A percentile compares a stretch with the other conserved stretches of the same genome.
phyloP scores from a whole-genome alignment of 2,113 vertebrate species.

The Pseudopodoces humilis region DNA sequence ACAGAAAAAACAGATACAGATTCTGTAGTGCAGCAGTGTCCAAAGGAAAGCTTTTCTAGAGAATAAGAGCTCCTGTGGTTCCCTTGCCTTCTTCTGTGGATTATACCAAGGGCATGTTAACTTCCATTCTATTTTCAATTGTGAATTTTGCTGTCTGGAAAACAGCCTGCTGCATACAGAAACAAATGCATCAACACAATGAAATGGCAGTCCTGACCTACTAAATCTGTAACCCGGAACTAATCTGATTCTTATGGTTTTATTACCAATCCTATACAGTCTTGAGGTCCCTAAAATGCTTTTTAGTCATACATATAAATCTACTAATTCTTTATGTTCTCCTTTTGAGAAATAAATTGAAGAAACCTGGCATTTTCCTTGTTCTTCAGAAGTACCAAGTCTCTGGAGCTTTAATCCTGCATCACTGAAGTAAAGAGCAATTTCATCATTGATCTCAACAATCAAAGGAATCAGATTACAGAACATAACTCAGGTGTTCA shows the following conservation, averaged over 20 bases:
- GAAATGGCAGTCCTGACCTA: background rate
- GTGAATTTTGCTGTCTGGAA: background rate
- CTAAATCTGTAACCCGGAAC: background rate
- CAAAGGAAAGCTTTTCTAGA: background rate
- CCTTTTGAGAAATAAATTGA: background rate
- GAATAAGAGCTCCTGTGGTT: background rate
- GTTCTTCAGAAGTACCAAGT: background rate
- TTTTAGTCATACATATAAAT: background rate
- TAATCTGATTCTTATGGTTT: background rate
- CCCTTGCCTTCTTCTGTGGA: background rate
- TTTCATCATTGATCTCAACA: background rate
- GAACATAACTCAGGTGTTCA: background rate
- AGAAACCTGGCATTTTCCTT: background rate
- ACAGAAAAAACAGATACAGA: background rate
- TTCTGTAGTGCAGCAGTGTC: background rate
- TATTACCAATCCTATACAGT: background rate
- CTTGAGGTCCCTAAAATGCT: background rate
- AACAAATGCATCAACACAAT: background rate
- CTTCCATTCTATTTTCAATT: accelerated
- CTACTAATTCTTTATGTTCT: background rate
- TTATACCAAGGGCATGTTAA: background rate
- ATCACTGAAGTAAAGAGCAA: background rate
- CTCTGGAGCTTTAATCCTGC: background rate
- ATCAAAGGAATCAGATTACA: background rate
- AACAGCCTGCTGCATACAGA: background rate